Base-by-base conservation (phyloP, 2,888 invertebrate genomes). In the Zhuqinia jingwanae region DNA sequence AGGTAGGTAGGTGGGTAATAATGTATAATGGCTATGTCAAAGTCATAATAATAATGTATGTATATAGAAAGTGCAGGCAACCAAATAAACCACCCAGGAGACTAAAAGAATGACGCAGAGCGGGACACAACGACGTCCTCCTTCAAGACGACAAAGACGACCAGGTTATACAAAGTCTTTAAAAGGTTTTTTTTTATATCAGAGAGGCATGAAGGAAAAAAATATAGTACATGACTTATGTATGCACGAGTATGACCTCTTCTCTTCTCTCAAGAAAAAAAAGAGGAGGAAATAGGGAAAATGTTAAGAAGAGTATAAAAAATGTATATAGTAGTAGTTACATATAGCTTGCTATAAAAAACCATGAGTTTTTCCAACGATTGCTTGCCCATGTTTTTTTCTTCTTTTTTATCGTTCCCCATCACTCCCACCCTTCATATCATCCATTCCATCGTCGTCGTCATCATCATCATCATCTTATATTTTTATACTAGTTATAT, bases 171-270 rank as follows among this genome's bases (percentile, higher is more conserved):
- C 73, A n/a, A n/a, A 78, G 85, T 85, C 85, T 85, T 77, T 78
- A 78, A 85, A 85, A 70, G 70, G 36, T 22, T 60, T 78, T 85
- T 22, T 60, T 78, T 85, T 70, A 73, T 85, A 77, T 60, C 70
- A 60, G 30, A 73, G 50, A 78, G 27, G 17, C 50, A 42, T 36
- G n/a, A n/a, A 81, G 17, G 17, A 60, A 80, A 53, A 53, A 27
- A 81, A n/a, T n/a, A n/a, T n/a, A n/a, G n/a, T 17, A 70, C 81
- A 81, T 81, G 70, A 84, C 84, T 84, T 84, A 77, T 84, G 77
- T 58, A 84, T 84, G 84, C 84, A 84, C 53, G 22, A 50, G 27
- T 77, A 84, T 68, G 65, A 73, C 20, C 2, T 13, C 50, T 5
- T 50, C 13, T 56, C 56, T 50, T 60, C 65, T 73, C 45, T 60